Conservation (phyloP, 2,113 vertebrate species). For the Pelusios castaneus region DNA sequence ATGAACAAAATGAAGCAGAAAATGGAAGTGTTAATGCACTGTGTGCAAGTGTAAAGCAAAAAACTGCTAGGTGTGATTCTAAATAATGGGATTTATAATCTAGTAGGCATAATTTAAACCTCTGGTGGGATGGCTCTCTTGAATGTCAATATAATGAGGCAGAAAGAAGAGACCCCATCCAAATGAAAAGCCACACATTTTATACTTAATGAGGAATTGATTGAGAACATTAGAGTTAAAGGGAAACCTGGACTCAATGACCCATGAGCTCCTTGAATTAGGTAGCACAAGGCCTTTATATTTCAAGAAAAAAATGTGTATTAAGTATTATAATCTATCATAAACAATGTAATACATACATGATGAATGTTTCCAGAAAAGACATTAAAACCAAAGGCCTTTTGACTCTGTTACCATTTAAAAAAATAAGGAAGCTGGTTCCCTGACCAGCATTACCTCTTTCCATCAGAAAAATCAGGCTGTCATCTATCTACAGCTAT, state of each 20-base stretch:
- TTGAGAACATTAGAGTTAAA: slow-evolving; percentile 60
- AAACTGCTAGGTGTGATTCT: background rate
- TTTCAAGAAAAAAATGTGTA: background rate
- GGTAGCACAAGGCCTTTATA: background rate
- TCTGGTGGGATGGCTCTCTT: background rate
- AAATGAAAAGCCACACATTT: slow-evolving; percentile 35
- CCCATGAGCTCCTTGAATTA: slow-evolving; percentile 17
- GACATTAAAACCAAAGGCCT: background rate
- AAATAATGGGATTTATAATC: background rate
- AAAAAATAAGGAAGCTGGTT: background rate
- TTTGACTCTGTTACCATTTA: background rate
- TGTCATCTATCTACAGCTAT: background rate
- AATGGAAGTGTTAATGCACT: background rate
- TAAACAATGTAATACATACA: background rate
- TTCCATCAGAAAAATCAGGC: background rate
- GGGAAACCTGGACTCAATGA: slow-evolving; percentile 41
- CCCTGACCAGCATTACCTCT: too few species aligned
- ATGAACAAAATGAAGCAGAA: background rate
- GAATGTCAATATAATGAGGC: slow-evolving; percentile 14
- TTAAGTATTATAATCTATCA: background rate
- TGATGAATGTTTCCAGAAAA: background rate
- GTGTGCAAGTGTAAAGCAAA: background rate
- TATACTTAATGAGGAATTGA: slow-evolving; percentile 46
- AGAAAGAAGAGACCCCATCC: slow-evolving; percentile 30
- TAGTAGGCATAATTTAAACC: background rate